Evolutionary conservation across 64 coral and sea anemone genomes (phyloP).

Genomic region (Porites australiensis): DNA sequence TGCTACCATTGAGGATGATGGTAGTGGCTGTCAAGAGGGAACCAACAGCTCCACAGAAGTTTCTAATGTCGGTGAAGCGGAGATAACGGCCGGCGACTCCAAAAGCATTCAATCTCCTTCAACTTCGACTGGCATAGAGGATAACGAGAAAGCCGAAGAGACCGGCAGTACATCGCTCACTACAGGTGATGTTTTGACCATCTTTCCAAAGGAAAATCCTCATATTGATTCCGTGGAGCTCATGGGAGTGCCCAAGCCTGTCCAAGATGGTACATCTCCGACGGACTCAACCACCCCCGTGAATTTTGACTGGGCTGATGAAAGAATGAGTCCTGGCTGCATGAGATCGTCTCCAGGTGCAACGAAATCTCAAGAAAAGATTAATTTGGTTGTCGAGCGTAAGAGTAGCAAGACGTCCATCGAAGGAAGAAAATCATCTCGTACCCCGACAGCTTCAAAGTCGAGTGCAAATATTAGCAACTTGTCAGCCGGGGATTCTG

Average conservation of each 20-base stretch:
- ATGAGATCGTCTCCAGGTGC: background rate
- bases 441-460: background rate
- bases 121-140: too few species aligned
- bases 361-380: background rate
- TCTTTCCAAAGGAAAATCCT: too few species aligned
- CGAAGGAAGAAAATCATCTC: background rate
- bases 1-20: background rate
- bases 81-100: background rate
- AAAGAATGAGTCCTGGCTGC: background rate
- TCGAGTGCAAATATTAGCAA: background rate
- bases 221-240: background rate
- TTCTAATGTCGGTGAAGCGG: background rate
- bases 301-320: background rate
- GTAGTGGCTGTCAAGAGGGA: background rate
- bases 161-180: too few species aligned
- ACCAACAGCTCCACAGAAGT: background rate
- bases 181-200: too few species aligned
- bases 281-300: too few species aligned
- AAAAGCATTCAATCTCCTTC: too few species aligned
- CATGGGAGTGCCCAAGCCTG: background rate
- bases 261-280: background rate
- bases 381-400: background rate
- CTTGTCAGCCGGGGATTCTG: too few species aligned
- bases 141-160: too few species aligned
- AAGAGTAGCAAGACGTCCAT: background rate